Evolutionary conservation across 2,888 invertebrate species (phyloP), one percentile per base, ranked within the genome.

Genomic region (Drosophila tripunctata): DNA sequence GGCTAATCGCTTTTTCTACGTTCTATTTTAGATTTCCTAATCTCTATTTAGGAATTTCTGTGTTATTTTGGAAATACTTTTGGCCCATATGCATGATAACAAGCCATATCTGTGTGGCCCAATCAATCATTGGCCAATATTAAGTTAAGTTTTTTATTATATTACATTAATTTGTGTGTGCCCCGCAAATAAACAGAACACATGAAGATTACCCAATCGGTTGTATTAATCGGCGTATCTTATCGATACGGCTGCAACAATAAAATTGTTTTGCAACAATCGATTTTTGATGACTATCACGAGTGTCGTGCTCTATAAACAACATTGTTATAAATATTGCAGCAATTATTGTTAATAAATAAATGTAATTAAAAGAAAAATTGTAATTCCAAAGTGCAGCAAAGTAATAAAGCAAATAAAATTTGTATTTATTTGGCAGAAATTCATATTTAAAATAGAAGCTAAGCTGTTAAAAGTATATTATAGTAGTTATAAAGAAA

Each of bases 261-360:
- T 41, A 67, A 55, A 51, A 10, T 5, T 58, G 58, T 72, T 74
- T 62, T 58, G 55, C 70, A 75, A 75, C 68, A 45, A 79, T 85
- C 79, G 85, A 82, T 79, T 85, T 81, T 48, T 66, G 71, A 83
- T 79, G 45, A 57, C 75, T 69, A 80, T 78, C 82, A 74, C 74
- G 56, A 55, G 78, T n/a, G 14, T 24, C 12, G n/a, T 30, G 36
- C 21, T 52, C 56, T 62, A 56, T 50, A 81, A 64, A 58, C 30
- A 64, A 35, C n/a, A 55, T 55, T 57, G 55, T 74, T 64, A 57
- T 33, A 63, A 56, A 48, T 61, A 41, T 19, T 31, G 35, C 30
- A 15, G 17, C 45, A 78, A 55, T 81, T 58, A 71, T 67, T 67
- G 77, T 69, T 51, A 81, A 74, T 41, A 52, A 52, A 38, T 60